Percentiles rank a stretch among this genome's conserved stretches.
Conservation (phyloP, 1,140 invertebrate species). For the Eumeta japonica region DNA sequence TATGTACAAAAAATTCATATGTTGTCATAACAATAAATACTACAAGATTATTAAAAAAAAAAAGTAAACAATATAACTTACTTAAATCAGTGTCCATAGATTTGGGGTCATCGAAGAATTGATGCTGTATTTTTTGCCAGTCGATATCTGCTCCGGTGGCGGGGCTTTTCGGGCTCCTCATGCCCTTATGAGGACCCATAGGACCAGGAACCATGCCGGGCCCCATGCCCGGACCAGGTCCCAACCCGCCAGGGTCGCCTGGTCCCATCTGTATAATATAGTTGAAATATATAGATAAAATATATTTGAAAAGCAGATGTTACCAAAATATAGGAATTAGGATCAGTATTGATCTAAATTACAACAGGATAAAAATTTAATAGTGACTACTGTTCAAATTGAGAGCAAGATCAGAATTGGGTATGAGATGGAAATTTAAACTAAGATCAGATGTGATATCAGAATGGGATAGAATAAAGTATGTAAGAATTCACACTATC, state of each 20-base stretch:
- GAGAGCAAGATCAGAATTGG: not conserved
- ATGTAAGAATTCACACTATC: too few relatives aligned
- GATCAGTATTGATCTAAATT: too few relatives aligned
- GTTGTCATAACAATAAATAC: too few relatives aligned
- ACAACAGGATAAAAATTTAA: not conserved
- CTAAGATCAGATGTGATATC: too few relatives aligned
- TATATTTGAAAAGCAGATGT: not conserved
- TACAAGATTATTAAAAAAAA: too few relatives aligned
- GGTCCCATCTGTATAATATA: conserved; percentile 33
- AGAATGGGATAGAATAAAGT: too few relatives aligned
- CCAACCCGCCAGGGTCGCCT: conserved; percentile 38
- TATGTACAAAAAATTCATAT: too few relatives aligned
- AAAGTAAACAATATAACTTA: conserved; percentile 17
- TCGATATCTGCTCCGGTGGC: conserved; percentile 65
- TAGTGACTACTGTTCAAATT: not conserved
- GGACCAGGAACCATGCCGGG: conserved; percentile 26
- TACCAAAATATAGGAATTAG: not conserved
- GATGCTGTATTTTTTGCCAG: conserved; percentile 87
- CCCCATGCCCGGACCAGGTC: conserved; percentile 3
- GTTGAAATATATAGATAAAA: not conserved
- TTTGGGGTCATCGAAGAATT: conserved; percentile 73
- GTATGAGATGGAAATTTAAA: too few relatives aligned
- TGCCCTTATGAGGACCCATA: conserved; percentile 29
- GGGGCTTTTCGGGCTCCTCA: conserved; percentile 49
- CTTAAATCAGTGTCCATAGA: conserved; percentile 50